Conservation (phyloP, 2,888 invertebrate genomes). For the Stictocephala bisonia region DNA sequence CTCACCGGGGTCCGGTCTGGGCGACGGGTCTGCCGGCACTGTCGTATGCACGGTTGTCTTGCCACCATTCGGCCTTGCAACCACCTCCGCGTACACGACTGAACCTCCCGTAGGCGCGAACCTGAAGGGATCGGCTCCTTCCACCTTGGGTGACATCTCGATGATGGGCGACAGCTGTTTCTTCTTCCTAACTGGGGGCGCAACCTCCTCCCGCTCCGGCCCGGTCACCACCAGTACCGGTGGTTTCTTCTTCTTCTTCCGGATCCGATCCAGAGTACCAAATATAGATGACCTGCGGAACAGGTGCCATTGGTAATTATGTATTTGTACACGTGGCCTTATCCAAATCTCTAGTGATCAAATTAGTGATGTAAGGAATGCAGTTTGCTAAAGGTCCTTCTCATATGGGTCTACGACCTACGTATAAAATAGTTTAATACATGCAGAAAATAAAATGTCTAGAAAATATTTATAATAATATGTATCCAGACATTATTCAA, state of each 20-base stretch:
- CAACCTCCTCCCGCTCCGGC: conserved; percentile 36
- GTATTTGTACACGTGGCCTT: no score
- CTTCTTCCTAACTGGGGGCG: conserved; percentile 66
- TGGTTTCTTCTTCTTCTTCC: conserved; percentile 67
- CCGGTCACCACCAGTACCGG: conserved; percentile 64
- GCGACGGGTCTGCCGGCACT: conserved; percentile 25
- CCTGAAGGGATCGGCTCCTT: background rate
- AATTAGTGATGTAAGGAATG: no score
- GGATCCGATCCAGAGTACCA: conserved; percentile 43
- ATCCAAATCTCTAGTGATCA: no score
- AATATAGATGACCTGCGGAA: conserved; percentile 35
- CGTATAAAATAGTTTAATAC: no score
- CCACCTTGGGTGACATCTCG: conserved; percentile 64
- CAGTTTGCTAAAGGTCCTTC: no score
- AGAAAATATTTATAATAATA: no score
- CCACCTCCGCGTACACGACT: conserved; percentile 42
- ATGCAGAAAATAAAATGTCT: no score
- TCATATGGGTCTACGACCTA: no score
- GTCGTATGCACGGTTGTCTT: conserved; percentile 44
- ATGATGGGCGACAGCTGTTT: conserved; percentile 83
- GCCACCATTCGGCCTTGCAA: conserved; percentile 33
- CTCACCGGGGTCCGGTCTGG: background rate
- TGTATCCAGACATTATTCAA: no score
- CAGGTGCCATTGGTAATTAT: no score
- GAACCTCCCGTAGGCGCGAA: background rate